Base-by-base conservation (phyloP, 2,888 invertebrate genomes). In the Troides oblongomaculatus region DNA sequence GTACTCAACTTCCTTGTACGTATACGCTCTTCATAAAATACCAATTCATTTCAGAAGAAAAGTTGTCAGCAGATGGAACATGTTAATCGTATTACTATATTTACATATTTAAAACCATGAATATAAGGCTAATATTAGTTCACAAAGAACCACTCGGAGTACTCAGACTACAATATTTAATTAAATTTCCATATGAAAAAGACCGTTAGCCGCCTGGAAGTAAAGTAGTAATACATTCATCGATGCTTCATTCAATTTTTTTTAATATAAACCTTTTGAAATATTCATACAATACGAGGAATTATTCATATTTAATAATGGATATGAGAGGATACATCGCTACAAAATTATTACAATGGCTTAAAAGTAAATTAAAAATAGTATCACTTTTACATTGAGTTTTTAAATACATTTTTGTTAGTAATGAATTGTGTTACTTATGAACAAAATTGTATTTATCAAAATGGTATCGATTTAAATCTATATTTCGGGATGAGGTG, bases 201-300 rank as follows among this genome's bases (percentile, higher is more conserved):
- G 25, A 62, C 23, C 25, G 50, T 62, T 50, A 50, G 50, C 17
- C 6, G 14, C 6, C 62, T 23, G 46, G 25, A 50, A 50, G 21
- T 46, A 46, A 50, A 50, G 46, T 46, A 46, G 46, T 46, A 50
- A 50, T 8, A 10, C n/a, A 62, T 62, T 25, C 62, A 17, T 43
- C 46, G 50, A 62, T 25, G 50, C 25, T 75, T 73, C 73, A 74
- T 75, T 74, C 72, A 74, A 21, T 74, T 75, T 74, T 72, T 74
- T 72, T 75, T 72, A 70, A 74, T 73, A 74, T 25, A 50, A 50
- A 21, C 21, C 61, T 43, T 74, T 72, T 74, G 76, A 76, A 79
- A 78, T 85, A 86, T 86, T 82, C 86, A 85, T 84, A 73, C 75
- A 76, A 72, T 83, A 83, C 74, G 76, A 77, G 25, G 18, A 21